Evolutionary conservation across 2,113 vertebrate species (phyloP), one percentile per base, ranked within the genome.

Genomic region (Festucalex cinctus): DNA sequence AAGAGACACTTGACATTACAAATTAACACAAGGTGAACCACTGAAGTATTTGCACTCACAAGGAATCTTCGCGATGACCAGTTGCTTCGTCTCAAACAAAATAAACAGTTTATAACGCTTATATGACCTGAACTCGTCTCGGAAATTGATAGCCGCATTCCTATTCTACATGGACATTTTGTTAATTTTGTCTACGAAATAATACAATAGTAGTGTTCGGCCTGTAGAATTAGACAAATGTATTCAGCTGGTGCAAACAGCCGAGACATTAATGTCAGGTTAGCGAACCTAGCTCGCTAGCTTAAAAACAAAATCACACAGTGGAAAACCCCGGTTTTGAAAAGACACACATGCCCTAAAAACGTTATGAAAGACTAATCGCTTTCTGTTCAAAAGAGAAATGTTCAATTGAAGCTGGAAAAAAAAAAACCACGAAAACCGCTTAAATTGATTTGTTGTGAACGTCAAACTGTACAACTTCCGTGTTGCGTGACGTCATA

Each of bases 1-100:
- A 12, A 20, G 17, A 63, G 6, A 71, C 2, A 60, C n/a, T n/a
- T n/a, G n/a, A n/a, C 7, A 32, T 62, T 32, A 5, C 62, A 65
- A 10, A 51, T n/a, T 0, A 24, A 59, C 59, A 51, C 20, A 3
- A 9, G 8, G 20, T 0, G n/a, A 28, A 3, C 12, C 0, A 32
- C 0, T 6, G 0, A 1, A 48, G 13, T 9, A 22, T 22, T 24
- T 51, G n/a, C 72, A 89, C 89, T 91, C 68, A 91, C 89, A 91
- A 70, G 17, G 85, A 9, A 76, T 80, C 71, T 68, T 82, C 82
- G 70, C 43, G 86, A 81, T 19, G 26, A 35, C 28, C 24, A 49
- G 43, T 32, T 49, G 54, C 54, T 24, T 41, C 0, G 24, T 35
- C 35, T 65, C 26, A 43, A 35, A 6, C 16, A 24, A 19, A n/a